Evolutionary conservation across 92 coral and sea anemone genomes (phyloP), one percentile per base, ranked within the genome.

Genomic region (Meandrina meandrites): DNA sequence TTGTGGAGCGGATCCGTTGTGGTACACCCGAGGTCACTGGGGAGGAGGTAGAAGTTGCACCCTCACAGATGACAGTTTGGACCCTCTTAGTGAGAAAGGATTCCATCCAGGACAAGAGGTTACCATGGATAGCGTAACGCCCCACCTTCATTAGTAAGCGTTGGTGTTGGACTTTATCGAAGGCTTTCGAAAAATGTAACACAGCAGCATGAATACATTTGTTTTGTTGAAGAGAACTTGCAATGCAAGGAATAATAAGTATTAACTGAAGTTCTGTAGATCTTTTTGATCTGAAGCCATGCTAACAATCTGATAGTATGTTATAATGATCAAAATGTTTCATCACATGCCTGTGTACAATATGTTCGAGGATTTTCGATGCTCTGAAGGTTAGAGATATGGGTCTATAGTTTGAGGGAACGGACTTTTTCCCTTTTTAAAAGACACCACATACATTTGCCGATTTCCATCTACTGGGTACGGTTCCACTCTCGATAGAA

Each of bases 381-480:
- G n/a, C n/a, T n/a, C 86, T 79, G 68, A 79, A 86, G 84, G 92
- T 90, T 56, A 90, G 75, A 66, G 92, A 90, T 19, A 86, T 69
- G 60, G 92, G 78, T 80, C 92, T 40, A 82, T 88, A 88, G 83
- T 88, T 88, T 27, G 68, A 70, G 28, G 81, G 89, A 54, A 86
- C 92, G 37, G 89, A 70, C 83, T 86, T 90, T 74, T 31, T 48
- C 68, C 90, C 86, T 76, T 71, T 90, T 81, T 88, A 85, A 75
- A 81, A 86, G 45, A 93, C 86, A n/a, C 83, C 91, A 64, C 85
- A 81, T 54, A 92, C 90, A 73, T 89, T 89, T 17, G 93, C 93
- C 37, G 91, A 56, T 85, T 88, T 90, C 92, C 93, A 90, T 86
- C 79, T 84, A 40, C 56, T 31, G 51, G 93, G 93, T 22, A 92